Evolutionary conservation across 2,888 invertebrate species (phyloP).

Genomic region (Dendrolimus houi): DNA sequence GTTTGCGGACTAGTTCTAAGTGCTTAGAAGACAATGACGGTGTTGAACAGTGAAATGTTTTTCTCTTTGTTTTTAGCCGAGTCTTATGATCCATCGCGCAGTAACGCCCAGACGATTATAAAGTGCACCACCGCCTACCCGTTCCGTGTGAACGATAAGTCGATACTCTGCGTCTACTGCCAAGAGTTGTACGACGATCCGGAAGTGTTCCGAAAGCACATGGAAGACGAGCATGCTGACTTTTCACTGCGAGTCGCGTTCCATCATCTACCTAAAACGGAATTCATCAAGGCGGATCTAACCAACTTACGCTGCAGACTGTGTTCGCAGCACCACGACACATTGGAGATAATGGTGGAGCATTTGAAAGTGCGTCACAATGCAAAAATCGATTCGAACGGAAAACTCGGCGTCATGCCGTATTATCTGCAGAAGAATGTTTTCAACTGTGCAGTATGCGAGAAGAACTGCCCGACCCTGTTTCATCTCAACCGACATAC

Average conservation of each 20-base stretch:
- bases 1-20: not conserved
- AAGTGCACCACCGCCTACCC: constrained; percentile 61
- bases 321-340: constrained; percentile 28
- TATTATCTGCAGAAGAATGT: constrained; percentile 43
- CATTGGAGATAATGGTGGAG: constrained; percentile 35
- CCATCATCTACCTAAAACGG: constrained; percentile 51
- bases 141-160: constrained; percentile 61
- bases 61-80: constrained; percentile 58
- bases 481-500: constrained; percentile 59
- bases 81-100: constrained; percentile 49
- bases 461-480: constrained; percentile 46
- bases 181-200: constrained; percentile 56
- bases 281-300: constrained; percentile 58
- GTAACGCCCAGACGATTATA: constrained; percentile 55
- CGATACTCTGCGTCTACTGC: constrained; percentile 63
- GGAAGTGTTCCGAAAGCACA: constrained; percentile 43
- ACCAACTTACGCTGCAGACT: constrained; percentile 46
- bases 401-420: constrained; percentile 57
- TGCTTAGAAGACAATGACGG: constrained; percentile 1
- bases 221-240: constrained; percentile 47
- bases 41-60: constrained; percentile 27
- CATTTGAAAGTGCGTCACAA: constrained; percentile 38
- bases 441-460: constrained; percentile 50
- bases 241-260: constrained; percentile 53
- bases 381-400: constrained; percentile 29